These are phyloP conservation scores for Pollicipes pollicipes DNA, from an alignment of 1,140 invertebrate species.

Conservation along the genomic window DNA sequence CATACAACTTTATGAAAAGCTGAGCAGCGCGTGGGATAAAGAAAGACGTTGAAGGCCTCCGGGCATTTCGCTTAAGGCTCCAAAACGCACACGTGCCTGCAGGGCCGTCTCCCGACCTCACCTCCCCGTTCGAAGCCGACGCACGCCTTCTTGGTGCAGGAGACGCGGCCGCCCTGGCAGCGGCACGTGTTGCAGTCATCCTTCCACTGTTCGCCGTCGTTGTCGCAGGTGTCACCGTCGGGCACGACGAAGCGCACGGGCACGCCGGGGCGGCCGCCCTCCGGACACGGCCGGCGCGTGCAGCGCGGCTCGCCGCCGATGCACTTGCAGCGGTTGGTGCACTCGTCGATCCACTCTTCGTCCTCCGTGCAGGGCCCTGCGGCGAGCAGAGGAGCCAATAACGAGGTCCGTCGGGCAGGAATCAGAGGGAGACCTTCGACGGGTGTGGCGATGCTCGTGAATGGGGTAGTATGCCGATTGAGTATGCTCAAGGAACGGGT, in stretches of 20 bases:
- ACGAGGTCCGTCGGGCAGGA: no score
- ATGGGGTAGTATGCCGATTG: no score
- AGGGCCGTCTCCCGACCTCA: no score
- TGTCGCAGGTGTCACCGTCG: slow-evolving; percentile 3
- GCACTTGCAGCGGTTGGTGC: background rate
- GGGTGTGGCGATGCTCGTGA: no score
- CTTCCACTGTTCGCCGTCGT: slow-evolving; percentile 9
- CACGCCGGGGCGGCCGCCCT: background rate
- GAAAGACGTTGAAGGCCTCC: no score
- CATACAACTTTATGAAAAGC: no score
- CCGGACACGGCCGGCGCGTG: background rate
- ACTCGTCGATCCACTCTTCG: background rate
- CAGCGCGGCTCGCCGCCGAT: background rate
- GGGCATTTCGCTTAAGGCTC: no score
- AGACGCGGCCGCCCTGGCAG: background rate
- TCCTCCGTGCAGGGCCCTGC: background rate
- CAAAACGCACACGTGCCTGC: no score
- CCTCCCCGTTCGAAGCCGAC: slow-evolving; percentile 37
- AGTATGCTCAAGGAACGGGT: no score
- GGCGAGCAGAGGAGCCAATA: background rate
- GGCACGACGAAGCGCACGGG: background rate
- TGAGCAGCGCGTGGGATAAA: no score
- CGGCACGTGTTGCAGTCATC: slow-evolving; percentile 10
- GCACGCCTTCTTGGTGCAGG: slow-evolving; percentile 5
- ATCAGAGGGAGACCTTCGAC: no score